Evolutionary conservation across 2,797 vertebrate genomes (phyloP).

Genomic region (Rhincodon typus): DNA sequence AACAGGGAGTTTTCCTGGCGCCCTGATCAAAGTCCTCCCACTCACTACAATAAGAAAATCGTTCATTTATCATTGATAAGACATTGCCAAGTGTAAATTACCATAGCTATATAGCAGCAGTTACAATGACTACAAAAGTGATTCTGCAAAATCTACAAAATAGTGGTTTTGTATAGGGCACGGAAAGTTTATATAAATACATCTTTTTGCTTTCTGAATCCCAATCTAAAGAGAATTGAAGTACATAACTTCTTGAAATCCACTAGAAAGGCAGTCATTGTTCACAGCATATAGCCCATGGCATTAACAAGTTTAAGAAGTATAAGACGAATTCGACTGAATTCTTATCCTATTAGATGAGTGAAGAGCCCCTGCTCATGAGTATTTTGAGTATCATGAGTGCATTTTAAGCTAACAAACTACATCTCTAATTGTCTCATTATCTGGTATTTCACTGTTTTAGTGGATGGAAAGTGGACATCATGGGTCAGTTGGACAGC

Average conservation of each 20-base stretch:
- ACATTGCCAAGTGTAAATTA: not conserved
- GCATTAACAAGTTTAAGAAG: not conserved
- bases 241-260: not conserved
- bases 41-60: too few species aligned
- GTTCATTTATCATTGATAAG: not conserved
- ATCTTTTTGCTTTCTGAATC: not conserved
- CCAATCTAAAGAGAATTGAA: not conserved
- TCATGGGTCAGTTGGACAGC: slow-evolving; percentile 81
- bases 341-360: not conserved
- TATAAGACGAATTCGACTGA: not conserved
- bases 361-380: not conserved
- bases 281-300: not conserved
- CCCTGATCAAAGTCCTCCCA: too few species aligned
- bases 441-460: slow-evolving; percentile 11
- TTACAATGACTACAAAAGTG: not conserved
- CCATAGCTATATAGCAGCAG: not conserved
- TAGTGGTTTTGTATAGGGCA: not conserved
- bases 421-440: not conserved
- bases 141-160: not conserved
- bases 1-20: not conserved
- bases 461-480: slow-evolving; percentile 92
- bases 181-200: not conserved
- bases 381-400: not conserved
- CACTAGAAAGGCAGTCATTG: not conserved
- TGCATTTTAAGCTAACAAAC: not conserved